Conservation (phyloP, 2,888 invertebrate genomes). For the Epistrophe eligans region DNA sequence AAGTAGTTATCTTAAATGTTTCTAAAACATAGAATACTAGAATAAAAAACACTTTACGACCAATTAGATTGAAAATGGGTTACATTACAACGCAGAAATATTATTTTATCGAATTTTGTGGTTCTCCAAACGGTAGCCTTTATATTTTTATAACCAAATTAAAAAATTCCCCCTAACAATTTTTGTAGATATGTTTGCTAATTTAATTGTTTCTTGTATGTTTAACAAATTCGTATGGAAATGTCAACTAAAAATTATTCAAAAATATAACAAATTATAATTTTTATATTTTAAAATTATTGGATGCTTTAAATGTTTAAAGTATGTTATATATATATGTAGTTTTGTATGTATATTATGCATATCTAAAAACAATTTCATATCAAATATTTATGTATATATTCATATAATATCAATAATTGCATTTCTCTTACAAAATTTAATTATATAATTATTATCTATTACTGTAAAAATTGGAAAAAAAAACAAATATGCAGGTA, state of each 20-base stretch:
- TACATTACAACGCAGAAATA: no score
- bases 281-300: constrained; percentile 16
- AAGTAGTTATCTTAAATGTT: no score
- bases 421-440: constrained; percentile 61
- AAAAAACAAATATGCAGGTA: constrained; percentile 55
- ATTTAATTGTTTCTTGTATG: no score
- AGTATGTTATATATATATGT: constrained; percentile 60
- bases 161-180: no score
- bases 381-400: constrained; percentile 63
- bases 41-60: no score
- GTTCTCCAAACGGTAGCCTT: no score
- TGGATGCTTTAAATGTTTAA: constrained; percentile 55
- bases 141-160: no score
- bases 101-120: no score
- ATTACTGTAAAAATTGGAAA: constrained; percentile 40
- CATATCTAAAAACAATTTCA: constrained; percentile 67
- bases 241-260: not conserved
- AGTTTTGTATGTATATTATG: constrained; percentile 63
- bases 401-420: constrained; percentile 52
- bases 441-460: constrained; percentile 49
- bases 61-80: no score
- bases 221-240: not conserved
- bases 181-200: no score
- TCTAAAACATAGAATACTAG: no score
- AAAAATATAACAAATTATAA: not conserved